Percentiles rank a stretch among this genome's conserved stretches.
phyloP scores from a whole-genome alignment of 2,113 vertebrate species.

The Anser brachyrhynchus region DNA sequence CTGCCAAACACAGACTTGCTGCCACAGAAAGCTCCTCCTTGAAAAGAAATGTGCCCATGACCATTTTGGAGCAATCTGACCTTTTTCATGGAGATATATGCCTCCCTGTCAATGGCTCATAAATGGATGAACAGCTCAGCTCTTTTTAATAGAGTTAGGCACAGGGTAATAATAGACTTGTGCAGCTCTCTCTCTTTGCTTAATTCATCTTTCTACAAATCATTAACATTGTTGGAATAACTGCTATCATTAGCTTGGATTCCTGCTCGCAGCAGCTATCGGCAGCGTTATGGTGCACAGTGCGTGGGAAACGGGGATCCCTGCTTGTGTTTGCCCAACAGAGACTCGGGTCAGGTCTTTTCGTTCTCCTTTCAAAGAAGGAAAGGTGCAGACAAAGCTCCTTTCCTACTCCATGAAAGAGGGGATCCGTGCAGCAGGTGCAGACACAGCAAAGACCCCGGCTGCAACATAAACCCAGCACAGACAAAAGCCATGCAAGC shows the following conservation, averaged over 20 bases:
- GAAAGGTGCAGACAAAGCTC: not conserved
- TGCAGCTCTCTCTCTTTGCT: slow-evolving; percentile 63
- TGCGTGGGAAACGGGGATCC: not conserved
- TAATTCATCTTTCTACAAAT: slow-evolving; percentile 78
- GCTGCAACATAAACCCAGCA: not conserved
- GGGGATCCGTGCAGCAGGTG: not conserved
- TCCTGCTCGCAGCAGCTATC: not conserved
- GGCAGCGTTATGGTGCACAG: not conserved
- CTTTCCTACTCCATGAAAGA: not conserved
- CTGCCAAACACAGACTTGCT: not conserved
- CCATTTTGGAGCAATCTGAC: slow-evolving; percentile 61
- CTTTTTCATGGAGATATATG: slow-evolving; percentile 70
- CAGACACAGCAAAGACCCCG: not conserved
- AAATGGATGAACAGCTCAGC: slow-evolving; percentile 78
- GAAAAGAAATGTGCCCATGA: slow-evolving; percentile 41
- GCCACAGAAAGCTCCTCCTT: slow-evolving; percentile 23
- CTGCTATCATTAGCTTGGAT: slow-evolving; percentile 65
- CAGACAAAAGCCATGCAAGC: not conserved
- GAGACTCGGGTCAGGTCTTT: not conserved
- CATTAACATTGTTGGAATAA: slow-evolving; percentile 76
- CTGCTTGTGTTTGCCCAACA: not conserved
- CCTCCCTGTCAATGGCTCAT: slow-evolving; percentile 70
- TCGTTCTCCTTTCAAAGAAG: not conserved
- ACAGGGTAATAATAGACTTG: slow-evolving; percentile 70
- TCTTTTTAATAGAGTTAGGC: slow-evolving; percentile 77